These are phyloP conservation scores for Leucoraja ocellata DNA, from an alignment of 2,797 vertebrate genomes.

Conservation along the genomic window DNA sequence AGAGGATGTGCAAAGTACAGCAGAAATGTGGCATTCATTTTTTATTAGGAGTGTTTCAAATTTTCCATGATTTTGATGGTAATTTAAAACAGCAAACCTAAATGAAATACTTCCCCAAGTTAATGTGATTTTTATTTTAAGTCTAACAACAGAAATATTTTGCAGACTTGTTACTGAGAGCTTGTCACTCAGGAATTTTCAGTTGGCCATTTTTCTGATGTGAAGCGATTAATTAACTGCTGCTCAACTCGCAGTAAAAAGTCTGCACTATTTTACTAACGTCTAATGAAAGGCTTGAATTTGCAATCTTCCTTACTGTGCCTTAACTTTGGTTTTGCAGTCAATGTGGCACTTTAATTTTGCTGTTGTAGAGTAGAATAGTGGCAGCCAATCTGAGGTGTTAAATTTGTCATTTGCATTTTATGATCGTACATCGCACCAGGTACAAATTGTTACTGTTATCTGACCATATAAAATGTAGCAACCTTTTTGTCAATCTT, in stretches of 20 bases:
- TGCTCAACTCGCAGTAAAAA: background rate
- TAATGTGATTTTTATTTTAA: background rate
- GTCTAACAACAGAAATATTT: background rate
- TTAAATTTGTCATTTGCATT: background rate
- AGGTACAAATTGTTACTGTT: background rate
- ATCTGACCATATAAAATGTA: background rate
- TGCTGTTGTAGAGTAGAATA: too few species aligned
- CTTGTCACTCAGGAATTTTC: background rate
- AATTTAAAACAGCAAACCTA: background rate
- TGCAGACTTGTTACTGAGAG: background rate
- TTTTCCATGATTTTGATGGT: background rate
- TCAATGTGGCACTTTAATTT: too few species aligned
- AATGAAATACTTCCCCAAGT: background rate
- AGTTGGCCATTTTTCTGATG: background rate
- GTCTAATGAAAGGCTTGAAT: background rate
- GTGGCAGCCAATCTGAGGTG: too few species aligned
- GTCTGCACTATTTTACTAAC: background rate
- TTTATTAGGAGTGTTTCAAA: background rate
- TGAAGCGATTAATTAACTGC: background rate
- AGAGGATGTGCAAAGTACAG: background rate
- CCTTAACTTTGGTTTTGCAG: too few species aligned
- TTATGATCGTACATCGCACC: background rate
- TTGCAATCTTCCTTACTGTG: too few species aligned
- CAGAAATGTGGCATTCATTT: background rate
- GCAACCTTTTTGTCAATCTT: background rate